Conservation (phyloP, 2,797 vertebrate species). For the Pelodytes ibericus region DNA sequence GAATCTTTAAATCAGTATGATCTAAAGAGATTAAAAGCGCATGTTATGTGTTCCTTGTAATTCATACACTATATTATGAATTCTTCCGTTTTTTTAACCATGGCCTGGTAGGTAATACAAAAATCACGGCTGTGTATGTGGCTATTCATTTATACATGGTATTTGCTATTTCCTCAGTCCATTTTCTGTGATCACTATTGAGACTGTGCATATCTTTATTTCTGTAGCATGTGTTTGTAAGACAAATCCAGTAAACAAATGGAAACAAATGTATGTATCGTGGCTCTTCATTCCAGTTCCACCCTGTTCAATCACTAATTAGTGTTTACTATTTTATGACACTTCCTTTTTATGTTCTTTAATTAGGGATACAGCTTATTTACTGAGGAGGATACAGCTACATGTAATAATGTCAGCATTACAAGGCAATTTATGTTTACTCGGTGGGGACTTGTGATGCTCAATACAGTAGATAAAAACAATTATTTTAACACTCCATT, state of each 20-base stretch:
- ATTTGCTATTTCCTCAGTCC: too few species aligned
- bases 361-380: slow-evolving; percentile 21
- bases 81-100: too few species aligned
- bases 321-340: slow-evolving; percentile 23
- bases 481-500: slow-evolving; percentile 15
- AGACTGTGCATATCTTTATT: too few species aligned
- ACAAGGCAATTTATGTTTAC: slow-evolving; percentile 2
- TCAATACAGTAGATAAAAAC: not conserved
- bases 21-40: too few species aligned
- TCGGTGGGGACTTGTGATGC: not conserved
- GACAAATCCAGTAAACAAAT: not conserved
- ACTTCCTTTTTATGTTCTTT: slow-evolving; percentile 10
- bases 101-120: too few species aligned
- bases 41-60: too few species aligned
- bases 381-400: not conserved
- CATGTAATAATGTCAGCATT: not conserved
- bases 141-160: too few species aligned
- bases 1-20: too few species aligned
- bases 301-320: not conserved
- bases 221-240: too few species aligned
- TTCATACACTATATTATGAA: too few species aligned
- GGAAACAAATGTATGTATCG: not conserved
- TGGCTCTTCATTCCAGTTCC: not conserved
- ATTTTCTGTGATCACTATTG: too few species aligned
- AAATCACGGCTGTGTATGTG: too few species aligned